A percentile compares a stretch with the other conserved stretches of the same genome.
Evolutionary conservation across 2,797 vertebrate genomes (phyloP).

Genomic region (Urophycis tenuis): DNA sequence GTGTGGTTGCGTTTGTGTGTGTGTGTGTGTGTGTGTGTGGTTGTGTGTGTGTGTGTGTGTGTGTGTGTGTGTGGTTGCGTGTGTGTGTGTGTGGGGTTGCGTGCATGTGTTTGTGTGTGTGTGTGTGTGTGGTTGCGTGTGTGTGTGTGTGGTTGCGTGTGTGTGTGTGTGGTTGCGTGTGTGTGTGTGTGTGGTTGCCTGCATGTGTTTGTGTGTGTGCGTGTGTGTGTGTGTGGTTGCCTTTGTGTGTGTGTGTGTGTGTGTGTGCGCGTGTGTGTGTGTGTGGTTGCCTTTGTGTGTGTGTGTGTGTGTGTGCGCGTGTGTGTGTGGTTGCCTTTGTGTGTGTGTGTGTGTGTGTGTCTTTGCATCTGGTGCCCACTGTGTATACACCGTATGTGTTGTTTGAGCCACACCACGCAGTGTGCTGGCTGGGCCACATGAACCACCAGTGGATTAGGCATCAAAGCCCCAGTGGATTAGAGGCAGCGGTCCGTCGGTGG

Average conservation of each 20-base stretch:
- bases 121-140: background rate
- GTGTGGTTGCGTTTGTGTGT: too few species aligned
- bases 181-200: background rate
- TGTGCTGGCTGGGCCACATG: background rate
- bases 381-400: background rate
- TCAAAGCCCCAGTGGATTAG: conserved; percentile 2
- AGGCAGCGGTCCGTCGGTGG: background rate
- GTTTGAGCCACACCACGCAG: background rate
- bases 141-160: background rate
- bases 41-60: conserved; percentile 1
- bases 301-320: background rate
- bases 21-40: conserved; percentile 1
- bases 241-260: background rate
- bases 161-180: conserved; percentile 1
- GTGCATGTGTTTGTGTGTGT: background rate
- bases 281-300: background rate
- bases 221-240: too few species aligned
- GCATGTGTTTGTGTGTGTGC: too few species aligned
- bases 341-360: too few species aligned
- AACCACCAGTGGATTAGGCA: conserved; percentile 3
- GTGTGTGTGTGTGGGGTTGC: background rate
- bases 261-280: background rate
- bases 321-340: too few species aligned
- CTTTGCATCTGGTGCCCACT: too few species aligned
- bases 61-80: background rate